Evolutionary conservation across 2,113 vertebrate genomes (phyloP).

Genomic region (Sylvilagus bachmani): DNA sequence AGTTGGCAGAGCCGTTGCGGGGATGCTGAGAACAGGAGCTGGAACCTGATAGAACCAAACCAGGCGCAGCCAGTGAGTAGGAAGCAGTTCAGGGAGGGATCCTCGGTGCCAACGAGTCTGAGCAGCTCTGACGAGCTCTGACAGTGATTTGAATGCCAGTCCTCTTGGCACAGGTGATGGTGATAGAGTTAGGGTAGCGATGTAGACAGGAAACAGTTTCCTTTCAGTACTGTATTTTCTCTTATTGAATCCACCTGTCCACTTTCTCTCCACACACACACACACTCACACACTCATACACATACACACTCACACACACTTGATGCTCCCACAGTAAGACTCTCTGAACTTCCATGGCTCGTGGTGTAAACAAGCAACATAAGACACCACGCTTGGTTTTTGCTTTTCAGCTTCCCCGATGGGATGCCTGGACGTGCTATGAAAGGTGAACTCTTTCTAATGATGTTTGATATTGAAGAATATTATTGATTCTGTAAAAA

Average conservation of each 20-base stretch:
- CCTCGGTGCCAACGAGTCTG: rapidly evolving
- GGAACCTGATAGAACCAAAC: too few relatives aligned
- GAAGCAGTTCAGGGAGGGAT: rapidly evolving
- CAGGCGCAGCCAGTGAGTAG: neutral
- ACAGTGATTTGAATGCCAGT: too few relatives aligned
- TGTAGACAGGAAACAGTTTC: rapidly evolving
- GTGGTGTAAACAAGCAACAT: neutral
- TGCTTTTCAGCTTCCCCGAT: neutral
- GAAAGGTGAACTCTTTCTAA: neutral
- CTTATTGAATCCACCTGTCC: neutral
- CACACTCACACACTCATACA: too few relatives aligned
- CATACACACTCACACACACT: too few relatives aligned
- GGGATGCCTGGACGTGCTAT: neutral
- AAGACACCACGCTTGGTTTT: neutral
- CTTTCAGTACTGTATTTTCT: neutral
- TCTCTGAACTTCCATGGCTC: neutral
- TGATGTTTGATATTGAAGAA: neutral
- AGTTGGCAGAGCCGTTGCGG: neutral
- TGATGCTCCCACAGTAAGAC: neutral
- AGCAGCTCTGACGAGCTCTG: neutral
- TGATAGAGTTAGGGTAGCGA: rapidly evolving
- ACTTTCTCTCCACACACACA: neutral
- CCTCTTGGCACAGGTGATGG: rapidly evolving
- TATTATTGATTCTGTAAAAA: neutral
- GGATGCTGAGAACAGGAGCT: rapidly evolving